Conservation (phyloP, 2,888 invertebrate species). For the Euphydryas editha region DNA sequence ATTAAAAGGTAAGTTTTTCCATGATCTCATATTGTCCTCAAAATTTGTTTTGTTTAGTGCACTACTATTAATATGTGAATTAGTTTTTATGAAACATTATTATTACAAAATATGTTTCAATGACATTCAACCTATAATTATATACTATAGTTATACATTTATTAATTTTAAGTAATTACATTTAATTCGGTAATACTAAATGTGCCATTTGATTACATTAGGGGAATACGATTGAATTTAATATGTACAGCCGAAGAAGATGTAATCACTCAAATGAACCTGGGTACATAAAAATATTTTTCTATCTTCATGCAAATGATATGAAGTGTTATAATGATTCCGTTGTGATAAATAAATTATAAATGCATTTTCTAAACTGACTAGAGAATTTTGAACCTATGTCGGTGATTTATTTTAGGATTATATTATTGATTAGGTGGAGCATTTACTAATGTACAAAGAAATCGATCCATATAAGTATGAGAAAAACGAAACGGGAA, state of each 20-base stretch:
- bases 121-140: slow-evolving; percentile 62
- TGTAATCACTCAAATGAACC: slow-evolving; percentile 42
- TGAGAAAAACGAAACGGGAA: background rate
- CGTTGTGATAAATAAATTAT: slow-evolving; percentile 68
- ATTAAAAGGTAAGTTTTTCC: background rate
- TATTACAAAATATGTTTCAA: slow-evolving; percentile 73
- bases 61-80: slow-evolving; percentile 46
- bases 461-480: background rate
- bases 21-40: slow-evolving; percentile 21
- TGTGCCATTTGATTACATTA: slow-evolving; percentile 19
- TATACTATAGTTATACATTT: slow-evolving; percentile 61
- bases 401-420: slow-evolving; percentile 7
- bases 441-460: background rate
- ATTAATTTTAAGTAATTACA: slow-evolving; percentile 23
- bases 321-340: slow-evolving; percentile 49
- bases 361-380: slow-evolving; percentile 76
- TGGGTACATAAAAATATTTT: slow-evolving; percentile 54
- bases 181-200: slow-evolving; percentile 28
- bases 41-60: slow-evolving; percentile 37
- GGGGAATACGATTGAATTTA: slow-evolving; percentile 13
- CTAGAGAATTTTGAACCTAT: slow-evolving; percentile 73
- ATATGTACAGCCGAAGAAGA: slow-evolving; percentile 33
- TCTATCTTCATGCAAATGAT: slow-evolving; percentile 75
- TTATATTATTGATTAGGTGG: background rate
- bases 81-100: slow-evolving; percentile 50